Base-by-base conservation (phyloP, 2,888 invertebrate genomes). In the Calameuta pallipes region DNA sequence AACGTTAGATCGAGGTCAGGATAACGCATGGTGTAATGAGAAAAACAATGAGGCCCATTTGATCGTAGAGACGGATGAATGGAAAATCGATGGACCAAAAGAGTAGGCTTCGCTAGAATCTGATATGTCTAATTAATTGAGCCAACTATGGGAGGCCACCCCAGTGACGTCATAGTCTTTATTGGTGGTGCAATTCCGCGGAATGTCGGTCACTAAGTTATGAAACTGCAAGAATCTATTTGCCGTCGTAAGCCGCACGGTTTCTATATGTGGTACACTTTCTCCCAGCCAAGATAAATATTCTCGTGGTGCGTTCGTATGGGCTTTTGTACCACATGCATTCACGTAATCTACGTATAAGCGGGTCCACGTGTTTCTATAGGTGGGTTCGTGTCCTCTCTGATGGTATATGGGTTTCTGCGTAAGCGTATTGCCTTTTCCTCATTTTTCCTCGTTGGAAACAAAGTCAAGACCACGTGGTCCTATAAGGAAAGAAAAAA, bases 121-220 rank as follows among this genome's bases (percentile, higher is more conserved):
- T 71, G 23, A 71, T 31, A 23, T 12, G 30, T 30, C 71, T 71
- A 77, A 82, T 74, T 74, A 33, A 74, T 30, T 12, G 74, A 34
- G 36, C 84, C 85, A 83, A 86, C 87, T 85, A 85, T 80, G 80
- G 80, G 80, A 56, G 56, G 23, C 23, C 56, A 9, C 81, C 69
- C 73, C 80, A 81, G 80, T 89, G 89, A 89, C 87, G 88, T 89
- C 88, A 88, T 84, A 83, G 86, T 82, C 85, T 85, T 87, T 88
- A 87, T 87, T 86, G 84, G 85, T 85, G 89, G 88, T 86, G 90
- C 87, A 89, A 89, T 89, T 89, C 82, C 79, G 79, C 83, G 89
- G 89, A 87, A 90, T 90, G 88, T 90, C 89, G 89, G 90, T 89
- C 89, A 89, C 83, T 87, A 85, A 88, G 89, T 90, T 90, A 90